phyloP scores from a whole-genome alignment of 1,140 invertebrate species.

The Drosophila nasuta region DNA sequence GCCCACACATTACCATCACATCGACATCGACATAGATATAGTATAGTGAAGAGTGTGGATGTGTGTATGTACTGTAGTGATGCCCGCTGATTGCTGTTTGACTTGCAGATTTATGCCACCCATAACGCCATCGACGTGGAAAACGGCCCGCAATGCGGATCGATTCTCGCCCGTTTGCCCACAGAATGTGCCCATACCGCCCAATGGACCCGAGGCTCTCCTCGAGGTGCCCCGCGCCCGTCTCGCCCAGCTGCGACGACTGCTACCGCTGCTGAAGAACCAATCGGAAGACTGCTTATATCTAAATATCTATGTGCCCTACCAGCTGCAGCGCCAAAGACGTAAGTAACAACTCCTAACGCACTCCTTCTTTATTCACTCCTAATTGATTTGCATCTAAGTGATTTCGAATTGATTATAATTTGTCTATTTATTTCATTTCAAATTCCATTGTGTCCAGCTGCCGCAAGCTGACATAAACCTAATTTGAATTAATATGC shows the following conservation, averaged over 20 bases:
- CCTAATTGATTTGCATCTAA: neutral
- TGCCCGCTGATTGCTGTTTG: constrained; percentile 34
- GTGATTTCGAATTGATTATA: neutral
- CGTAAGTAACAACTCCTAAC: constrained; percentile 72
- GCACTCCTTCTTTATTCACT: neutral
- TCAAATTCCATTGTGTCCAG: neutral
- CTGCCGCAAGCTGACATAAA: too few relatives aligned
- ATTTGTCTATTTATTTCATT: neutral
- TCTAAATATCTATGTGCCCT: constrained; percentile 97
- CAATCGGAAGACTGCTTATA: constrained; percentile 99
- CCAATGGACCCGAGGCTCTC: constrained; percentile 90
- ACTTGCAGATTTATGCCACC: constrained; percentile 95
- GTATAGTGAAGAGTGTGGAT: too few relatives aligned
- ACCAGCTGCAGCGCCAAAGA: constrained; percentile 65
- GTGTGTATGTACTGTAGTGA: neutral
- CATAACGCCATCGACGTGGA: constrained; percentile 95
- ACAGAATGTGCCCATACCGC: constrained; percentile 90
- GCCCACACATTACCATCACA: constrained; percentile 10
- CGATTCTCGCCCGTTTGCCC: constrained; percentile 95
- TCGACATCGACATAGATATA: constrained; percentile 7
- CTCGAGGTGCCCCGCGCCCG: constrained; percentile 91
- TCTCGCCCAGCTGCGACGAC: constrained; percentile 91
- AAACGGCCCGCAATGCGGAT: constrained; percentile 92
- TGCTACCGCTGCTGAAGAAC: constrained; percentile 93
- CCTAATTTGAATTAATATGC: too few relatives aligned